Percentiles rank a stretch among this genome's conserved stretches.
Conservation (phyloP, 2,113 vertebrate genomes). For the Centropus bengalensis region DNA sequence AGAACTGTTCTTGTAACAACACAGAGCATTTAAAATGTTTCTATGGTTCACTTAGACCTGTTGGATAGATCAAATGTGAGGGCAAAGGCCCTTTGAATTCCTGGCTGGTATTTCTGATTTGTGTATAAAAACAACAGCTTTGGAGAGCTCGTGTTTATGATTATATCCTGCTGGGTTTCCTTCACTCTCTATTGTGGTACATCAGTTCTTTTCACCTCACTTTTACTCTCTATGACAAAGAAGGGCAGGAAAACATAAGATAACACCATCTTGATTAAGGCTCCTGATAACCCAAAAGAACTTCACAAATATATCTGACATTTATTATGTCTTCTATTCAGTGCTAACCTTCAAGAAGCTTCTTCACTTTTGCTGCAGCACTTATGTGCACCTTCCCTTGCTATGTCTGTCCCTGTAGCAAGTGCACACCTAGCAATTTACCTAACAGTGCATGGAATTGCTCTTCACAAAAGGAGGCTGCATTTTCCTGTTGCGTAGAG, state of each 20-base stretch:
- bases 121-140: neutral
- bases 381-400: neutral
- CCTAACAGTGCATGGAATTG: constrained; percentile 7
- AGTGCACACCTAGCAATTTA: neutral
- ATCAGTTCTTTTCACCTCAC: neutral
- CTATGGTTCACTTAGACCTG: neutral
- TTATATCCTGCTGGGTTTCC: neutral
- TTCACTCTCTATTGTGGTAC: neutral
- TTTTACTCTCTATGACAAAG: neutral
- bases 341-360: neutral
- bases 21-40: neutral
- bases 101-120: neutral
- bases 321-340: neutral
- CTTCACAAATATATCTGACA: neutral
- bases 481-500: neutral
- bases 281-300: neutral
- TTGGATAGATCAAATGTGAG: neutral
- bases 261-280: neutral
- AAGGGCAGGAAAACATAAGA: neutral
- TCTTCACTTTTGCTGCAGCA: rapidly evolving
- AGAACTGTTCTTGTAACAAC: neutral
- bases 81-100: neutral
- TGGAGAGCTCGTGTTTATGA: neutral
- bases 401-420: neutral
- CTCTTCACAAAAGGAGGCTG: constrained; percentile 39